These are phyloP conservation scores for Dascillus cervinus DNA, from an alignment of 2,888 invertebrate species.

Conservation along the genomic window DNA sequence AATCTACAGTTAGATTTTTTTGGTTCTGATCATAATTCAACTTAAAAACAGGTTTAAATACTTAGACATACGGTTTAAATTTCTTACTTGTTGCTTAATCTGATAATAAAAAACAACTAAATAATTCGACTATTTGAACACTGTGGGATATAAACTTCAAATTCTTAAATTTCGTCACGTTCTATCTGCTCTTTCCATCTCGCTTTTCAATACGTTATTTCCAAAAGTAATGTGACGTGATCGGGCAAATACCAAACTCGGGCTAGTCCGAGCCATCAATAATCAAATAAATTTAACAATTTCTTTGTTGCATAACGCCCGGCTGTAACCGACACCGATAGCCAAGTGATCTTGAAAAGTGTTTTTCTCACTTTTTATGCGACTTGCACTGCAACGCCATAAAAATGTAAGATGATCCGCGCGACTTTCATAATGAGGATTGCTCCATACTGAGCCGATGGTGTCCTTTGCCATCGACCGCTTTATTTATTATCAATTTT, in stretches of 20 bases:
- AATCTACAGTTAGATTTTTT: constrained; percentile 4
- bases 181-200: neutral
- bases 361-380: no score
- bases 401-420: no score
- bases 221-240: neutral
- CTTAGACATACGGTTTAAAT: constrained; percentile 12
- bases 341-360: no score
- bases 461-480: no score
- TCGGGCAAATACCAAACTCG: neutral
- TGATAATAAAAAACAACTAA: constrained; percentile 10
- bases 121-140: constrained; percentile 11
- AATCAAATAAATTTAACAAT: no score
- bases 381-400: no score
- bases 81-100: constrained; percentile 12
- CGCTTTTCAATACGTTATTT: neutral
- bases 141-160: constrained; percentile 4
- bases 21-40: constrained; percentile 11
- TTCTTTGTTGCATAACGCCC: no score
- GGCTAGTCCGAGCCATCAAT: no score
- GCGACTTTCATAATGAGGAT: no score
- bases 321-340: no score
- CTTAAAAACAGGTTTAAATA: constrained; percentile 15
- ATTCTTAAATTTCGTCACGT: constrained; percentile 7
- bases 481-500: no score
- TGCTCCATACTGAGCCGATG: no score